Base-by-base conservation (phyloP, 2,113 vertebrate genomes). In the Actinemys pallida region DNA sequence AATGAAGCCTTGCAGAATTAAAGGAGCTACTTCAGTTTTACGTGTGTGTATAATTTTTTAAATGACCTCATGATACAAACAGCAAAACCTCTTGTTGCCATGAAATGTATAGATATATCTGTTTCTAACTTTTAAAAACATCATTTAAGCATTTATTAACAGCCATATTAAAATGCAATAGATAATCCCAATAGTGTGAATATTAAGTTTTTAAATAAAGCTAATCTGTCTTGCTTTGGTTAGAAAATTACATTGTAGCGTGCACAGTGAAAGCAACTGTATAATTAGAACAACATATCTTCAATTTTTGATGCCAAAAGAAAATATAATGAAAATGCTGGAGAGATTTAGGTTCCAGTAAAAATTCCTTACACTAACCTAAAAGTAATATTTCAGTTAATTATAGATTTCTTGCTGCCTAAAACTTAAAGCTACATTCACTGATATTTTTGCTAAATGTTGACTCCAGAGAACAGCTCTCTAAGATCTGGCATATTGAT, bases 401-500 rank as follows among this genome's bases (percentile, higher is more conserved):
- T 98, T 98, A 97, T 95, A 97, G 95, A 98, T 98, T 92, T 94
- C 84, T 84, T 95, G 90, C 97, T 96, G 91, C 95, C 86, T 92
- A 95, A 98, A 98, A 98, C 90, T 99, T 99, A 98, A 98, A 98
- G 97, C 98, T 96, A 98, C 94, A 97, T 95, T 88, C 97, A 92
- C 92, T 87, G 97, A 93, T 88, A 88, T 95, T 97, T 96, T 92
- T 95, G 16, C 97, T 98, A 97, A 98, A 96, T 97, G 98, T 98
- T 98, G 98, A 98, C 98, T 98, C 97, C 98, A 98, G 98, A 88
- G 98, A 98, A 98, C 98, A 98, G 98, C 98, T 98, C 98, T 98
- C 98, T 97, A 98, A 98, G 99, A 99, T 98, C 98, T 98, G 98
- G 99, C 98, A 99, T 99, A 99, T 99, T 99, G 99, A 99, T 99